These are phyloP conservation scores for Poecilia picta DNA, from an alignment of 2,797 vertebrate species.

Conservation along the genomic window DNA sequence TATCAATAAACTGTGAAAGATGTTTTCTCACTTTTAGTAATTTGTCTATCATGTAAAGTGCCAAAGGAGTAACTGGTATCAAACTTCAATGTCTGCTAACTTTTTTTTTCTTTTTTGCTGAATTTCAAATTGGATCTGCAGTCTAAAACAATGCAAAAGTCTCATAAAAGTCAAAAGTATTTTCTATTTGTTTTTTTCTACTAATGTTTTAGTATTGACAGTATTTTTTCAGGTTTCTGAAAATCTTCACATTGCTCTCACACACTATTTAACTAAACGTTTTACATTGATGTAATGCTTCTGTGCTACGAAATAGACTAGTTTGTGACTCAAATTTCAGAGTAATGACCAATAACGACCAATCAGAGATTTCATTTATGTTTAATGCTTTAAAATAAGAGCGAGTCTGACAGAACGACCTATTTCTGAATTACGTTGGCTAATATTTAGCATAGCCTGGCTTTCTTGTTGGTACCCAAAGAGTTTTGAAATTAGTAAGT, in stretches of 20 bases:
- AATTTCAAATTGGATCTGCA: neutral
- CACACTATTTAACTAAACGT: neutral
- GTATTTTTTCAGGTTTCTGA: neutral
- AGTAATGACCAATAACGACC: neutral
- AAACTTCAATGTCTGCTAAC: neutral
- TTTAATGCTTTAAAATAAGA: neutral
- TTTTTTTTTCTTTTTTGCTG: neutral
- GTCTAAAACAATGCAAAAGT: neutral
- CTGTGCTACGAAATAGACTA: neutral
- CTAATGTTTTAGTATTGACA: neutral
- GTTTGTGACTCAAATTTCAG: neutral
- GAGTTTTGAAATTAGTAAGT: neutral
- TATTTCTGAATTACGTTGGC: neutral
- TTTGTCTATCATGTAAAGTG: conserved; percentile 3
- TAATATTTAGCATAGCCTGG: neutral
- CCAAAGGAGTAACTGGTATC: neutral
- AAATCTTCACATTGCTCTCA: neutral
- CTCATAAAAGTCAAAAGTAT: no score
- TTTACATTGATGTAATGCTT: neutral
- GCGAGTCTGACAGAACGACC: neutral
- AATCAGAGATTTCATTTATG: neutral
- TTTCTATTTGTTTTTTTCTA: neutral
- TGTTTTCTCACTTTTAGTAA: conserved; percentile 8
- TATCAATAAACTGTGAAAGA: neutral
- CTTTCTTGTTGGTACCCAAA: neutral